Base-by-base conservation (phyloP, 1,140 invertebrate species). In the Drosophila oshimai region DNA sequence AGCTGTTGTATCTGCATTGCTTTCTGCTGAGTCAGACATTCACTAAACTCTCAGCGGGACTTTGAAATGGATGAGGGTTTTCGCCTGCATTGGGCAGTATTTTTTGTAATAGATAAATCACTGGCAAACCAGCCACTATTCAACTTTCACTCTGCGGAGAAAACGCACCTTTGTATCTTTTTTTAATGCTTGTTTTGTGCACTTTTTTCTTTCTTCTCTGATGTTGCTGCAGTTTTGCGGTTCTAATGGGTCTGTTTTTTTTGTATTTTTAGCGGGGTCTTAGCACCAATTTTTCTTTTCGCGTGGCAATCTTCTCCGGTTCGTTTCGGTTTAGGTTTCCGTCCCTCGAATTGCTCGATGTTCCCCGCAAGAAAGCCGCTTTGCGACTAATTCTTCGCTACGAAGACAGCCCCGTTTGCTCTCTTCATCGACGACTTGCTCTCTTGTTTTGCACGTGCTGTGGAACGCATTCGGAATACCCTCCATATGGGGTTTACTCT, bases 311-410 rank as follows among this genome's bases (percentile, higher is more conserved):
- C 60, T 61, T 72, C 47, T 75, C 58, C 31, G 33, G 44, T 49
- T 55, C 13, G 44, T 36, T 41, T 34, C 20, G 28, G 39, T 71
- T 50, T 69, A 29, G 47, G 28, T 10, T 13, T 29, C 22, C 17
- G 22, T 24, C 12, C 18, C 49, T 54, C 36, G 18, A 44, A 24
- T 47, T 20, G 39, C 26, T 51, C 69, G 61, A 57, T 60, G 57
- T 80, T 73, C 53, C 44, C 53, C 67, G 61, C 67, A 75, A 84
- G 75, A 86, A 84, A 84, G 80, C 81, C 80, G 80, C 81, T 87
- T 68, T 60, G 55, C 80, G 80, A 84, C 80, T 84, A 80, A 84
- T 84, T 84, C 80, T 84, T 72, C 80, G 71, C 53, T 49, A 15
- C 36, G 36, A 49, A 68, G 67, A 69, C 73, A 34, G 62, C 34